phyloP scores from a whole-genome alignment of 1,140 invertebrate genomes.

The Drosophila paulistorum region DNA sequence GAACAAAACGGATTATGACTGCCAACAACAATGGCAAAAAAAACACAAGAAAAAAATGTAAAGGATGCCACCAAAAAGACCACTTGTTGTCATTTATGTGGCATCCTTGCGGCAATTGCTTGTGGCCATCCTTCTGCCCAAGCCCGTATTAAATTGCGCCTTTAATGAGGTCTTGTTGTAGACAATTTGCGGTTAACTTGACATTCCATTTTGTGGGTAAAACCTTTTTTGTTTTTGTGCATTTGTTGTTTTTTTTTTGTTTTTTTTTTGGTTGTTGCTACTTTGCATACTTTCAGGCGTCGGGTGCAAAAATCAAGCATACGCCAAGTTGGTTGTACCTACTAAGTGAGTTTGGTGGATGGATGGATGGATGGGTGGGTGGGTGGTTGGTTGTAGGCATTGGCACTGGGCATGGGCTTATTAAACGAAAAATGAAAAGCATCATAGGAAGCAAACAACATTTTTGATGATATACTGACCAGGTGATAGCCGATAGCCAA shows the following conservation, averaged over 20 bases:
- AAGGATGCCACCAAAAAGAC: constrained; percentile 27
- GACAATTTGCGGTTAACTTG: constrained; percentile 40
- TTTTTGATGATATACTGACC: constrained; percentile 45
- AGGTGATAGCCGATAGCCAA: constrained; percentile 10
- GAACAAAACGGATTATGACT: constrained; percentile 56
- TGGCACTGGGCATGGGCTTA: constrained; percentile 4
- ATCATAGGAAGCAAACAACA: constrained; percentile 40
- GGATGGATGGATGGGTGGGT: not conserved
- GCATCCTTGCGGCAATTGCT: constrained; percentile 43
- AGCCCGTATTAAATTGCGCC: constrained; percentile 41
- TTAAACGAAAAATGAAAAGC: constrained; percentile 39
- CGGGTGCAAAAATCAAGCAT: constrained; percentile 7
- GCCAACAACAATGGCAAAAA: constrained; percentile 31
- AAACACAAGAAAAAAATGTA: not conserved
- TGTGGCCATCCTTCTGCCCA: not conserved
- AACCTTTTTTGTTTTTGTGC: not conserved
- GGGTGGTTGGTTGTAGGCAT: not conserved
- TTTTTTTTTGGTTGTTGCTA: not conserved
- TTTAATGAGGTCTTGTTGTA: constrained; percentile 57
- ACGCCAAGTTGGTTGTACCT: constrained; percentile 9
- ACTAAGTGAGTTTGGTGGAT: not conserved
- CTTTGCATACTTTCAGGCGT: constrained; percentile 9
- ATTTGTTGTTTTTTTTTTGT: not conserved
- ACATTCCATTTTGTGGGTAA: constrained; percentile 9
- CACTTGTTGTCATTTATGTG: constrained; percentile 63